These are phyloP conservation scores for Drosophila persimilis DNA, from an alignment of 1,140 invertebrate species.

Conservation along the genomic window DNA sequence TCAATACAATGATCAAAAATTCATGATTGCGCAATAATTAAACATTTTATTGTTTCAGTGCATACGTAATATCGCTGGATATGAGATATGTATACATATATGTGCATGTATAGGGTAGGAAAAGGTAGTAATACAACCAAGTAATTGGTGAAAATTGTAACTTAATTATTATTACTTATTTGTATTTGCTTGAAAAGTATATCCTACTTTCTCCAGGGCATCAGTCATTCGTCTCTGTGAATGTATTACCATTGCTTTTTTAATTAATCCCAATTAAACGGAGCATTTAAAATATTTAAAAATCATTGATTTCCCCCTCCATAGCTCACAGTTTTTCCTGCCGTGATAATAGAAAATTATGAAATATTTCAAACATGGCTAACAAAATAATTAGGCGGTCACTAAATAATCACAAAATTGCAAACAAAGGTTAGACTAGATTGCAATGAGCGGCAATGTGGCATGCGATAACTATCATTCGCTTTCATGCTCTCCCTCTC, in stretches of 20 bases:
- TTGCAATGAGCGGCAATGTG: neutral
- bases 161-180: no score
- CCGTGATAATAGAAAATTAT: no score
- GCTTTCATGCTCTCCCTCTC: no score
- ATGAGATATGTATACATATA: no score
- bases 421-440: slow-evolving; percentile 43
- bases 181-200: no score
- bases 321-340: no score
- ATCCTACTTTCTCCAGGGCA: no score
- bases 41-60: neutral
- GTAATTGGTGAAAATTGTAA: no score
- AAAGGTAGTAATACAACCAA: no score
- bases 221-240: no score
- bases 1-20: slow-evolving; percentile 11
- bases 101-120: no score
- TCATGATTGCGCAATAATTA: slow-evolving; percentile 38
- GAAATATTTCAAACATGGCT: slow-evolving; percentile 28
- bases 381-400: slow-evolving; percentile 70
- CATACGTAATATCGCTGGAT: no score
- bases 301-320: neutral
- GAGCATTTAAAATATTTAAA: neutral
- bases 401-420: slow-evolving; percentile 42
- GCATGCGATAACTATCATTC: neutral
- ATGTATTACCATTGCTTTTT: neutral
- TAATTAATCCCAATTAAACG: slow-evolving; percentile 67